Conservation (phyloP, 2,797 vertebrate species). For the Triplophysa bombifrons region DNA sequence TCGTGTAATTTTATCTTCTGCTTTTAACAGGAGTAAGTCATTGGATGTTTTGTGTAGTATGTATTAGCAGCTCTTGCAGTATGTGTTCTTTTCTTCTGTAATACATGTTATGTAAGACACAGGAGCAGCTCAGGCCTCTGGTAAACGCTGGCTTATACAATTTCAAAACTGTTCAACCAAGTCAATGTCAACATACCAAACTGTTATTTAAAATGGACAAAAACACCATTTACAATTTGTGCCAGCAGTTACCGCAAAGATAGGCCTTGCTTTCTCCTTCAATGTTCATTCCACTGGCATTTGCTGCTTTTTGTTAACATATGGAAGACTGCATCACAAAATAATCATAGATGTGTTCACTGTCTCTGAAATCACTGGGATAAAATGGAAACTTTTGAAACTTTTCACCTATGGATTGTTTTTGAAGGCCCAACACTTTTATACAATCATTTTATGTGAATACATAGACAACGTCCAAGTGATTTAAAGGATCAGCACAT, state of each 20-base stretch:
- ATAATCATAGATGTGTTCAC: constrained; percentile 8
- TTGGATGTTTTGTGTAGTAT: neutral
- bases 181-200: neutral
- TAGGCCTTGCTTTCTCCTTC: constrained; percentile 11
- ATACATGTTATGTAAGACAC: constrained; percentile 3
- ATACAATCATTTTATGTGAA: constrained; percentile 10
- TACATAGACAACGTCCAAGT: neutral
- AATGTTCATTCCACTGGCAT: neutral
- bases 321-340: neutral
- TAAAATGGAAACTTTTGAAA: neutral
- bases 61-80: neutral
- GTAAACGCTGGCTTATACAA: neutral
- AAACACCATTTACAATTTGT: neutral
- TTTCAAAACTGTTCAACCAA: neutral
- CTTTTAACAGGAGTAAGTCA: constrained; percentile 17
- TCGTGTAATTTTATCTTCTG: constrained; percentile 14
- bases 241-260: neutral
- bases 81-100: constrained; percentile 25
- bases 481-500: neutral
- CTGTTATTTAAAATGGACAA: neutral
- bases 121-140: constrained; percentile 18
- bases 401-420: neutral
- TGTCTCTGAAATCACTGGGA: constrained; percentile 1
- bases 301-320: constrained; percentile 23
- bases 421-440: constrained; percentile 3